phyloP scores from a whole-genome alignment of 2,113 vertebrate genomes.

The Cephalopterus ornatus region DNA sequence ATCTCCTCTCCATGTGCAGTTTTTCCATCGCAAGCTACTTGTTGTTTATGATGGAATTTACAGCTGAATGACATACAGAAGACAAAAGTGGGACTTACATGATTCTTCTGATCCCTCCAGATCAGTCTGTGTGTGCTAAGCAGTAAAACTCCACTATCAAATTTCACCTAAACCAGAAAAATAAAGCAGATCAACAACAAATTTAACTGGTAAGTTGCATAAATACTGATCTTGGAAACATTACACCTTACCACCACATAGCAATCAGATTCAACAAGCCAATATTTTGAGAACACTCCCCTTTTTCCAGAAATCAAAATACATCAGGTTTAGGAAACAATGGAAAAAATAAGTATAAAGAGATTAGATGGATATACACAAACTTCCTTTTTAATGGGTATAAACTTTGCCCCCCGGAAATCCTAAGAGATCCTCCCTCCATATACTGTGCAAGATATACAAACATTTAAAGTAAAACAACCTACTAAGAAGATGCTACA shows the following conservation, averaged over 20 bases:
- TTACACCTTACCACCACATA: not conserved
- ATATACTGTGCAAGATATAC: not conserved
- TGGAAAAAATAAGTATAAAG: not conserved
- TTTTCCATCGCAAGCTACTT: not conserved
- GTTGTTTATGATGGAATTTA: not conserved
- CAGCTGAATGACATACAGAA: not conserved
- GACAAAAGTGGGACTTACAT: conserved; percentile 75
- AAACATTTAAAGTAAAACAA: not conserved
- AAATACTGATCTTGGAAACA: not conserved
- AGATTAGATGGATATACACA: not conserved
- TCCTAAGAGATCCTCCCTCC: conserved; percentile 23
- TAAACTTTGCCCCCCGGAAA: not conserved
- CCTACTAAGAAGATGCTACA: not conserved
- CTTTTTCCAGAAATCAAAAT: not conserved
- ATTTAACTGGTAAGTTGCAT: not conserved
- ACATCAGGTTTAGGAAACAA: not conserved
- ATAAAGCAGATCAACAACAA: not conserved
- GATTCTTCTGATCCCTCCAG: conserved; percentile 94
- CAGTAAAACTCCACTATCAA: conserved; percentile 85
- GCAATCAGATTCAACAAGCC: not conserved
- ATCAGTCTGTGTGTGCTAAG: conserved; percentile 93
- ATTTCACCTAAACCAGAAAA: conserved; percentile 79
- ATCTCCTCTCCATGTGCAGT: accelerated
- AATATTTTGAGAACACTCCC: not conserved
- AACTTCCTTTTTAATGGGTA: not conserved